Percentiles rank a stretch among this genome's conserved stretches.
Evolutionary conservation across 1,140 invertebrate genomes (phyloP).

Genomic region (Sinella curviseta): DNA sequence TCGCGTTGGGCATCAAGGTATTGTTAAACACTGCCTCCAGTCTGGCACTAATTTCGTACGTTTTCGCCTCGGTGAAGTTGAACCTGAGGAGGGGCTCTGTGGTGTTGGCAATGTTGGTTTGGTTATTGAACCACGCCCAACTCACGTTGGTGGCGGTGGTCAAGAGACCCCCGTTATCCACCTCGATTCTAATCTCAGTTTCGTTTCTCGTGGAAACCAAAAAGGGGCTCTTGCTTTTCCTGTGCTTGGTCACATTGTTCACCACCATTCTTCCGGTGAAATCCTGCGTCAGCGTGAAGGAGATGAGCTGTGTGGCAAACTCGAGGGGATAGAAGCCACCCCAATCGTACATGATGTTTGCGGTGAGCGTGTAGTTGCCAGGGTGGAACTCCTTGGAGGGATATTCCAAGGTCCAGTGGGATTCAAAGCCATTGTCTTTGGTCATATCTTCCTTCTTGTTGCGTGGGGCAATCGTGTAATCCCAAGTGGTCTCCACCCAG

Average conservation of each 20-base stretch:
- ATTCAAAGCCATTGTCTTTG: conserved; percentile 32
- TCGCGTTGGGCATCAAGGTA: background rate
- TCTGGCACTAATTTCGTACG: conserved; percentile 30
- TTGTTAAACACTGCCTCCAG: conserved; percentile 38
- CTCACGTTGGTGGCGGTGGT: conserved; percentile 28
- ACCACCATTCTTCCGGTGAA: conserved; percentile 32
- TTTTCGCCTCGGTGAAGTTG: conserved; percentile 42
- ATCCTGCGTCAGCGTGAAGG: conserved; percentile 31
- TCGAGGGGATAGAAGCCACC: background rate
- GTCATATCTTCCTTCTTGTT: conserved; percentile 16
- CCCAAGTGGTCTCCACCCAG: conserved; percentile 31
- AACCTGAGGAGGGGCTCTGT: conserved; percentile 23
- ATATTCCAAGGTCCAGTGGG: conserved; percentile 34
- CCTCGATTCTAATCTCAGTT: conserved; percentile 30
- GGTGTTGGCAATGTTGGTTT: conserved; percentile 30
- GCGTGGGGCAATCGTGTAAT: background rate
- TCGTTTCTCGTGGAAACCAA: conserved; percentile 38
- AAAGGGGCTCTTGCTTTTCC: background rate
- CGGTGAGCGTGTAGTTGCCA: conserved; percentile 31
- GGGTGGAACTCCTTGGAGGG: background rate
- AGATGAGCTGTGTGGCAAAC: conserved; percentile 20
- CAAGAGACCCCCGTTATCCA: conserved; percentile 44
- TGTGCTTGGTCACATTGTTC: conserved; percentile 1
- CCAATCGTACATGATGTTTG: conserved; percentile 15
- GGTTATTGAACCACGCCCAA: conserved; percentile 42